Base-by-base conservation (phyloP, 2,888 invertebrate genomes). In the Mesorhabditis belari region DNA sequence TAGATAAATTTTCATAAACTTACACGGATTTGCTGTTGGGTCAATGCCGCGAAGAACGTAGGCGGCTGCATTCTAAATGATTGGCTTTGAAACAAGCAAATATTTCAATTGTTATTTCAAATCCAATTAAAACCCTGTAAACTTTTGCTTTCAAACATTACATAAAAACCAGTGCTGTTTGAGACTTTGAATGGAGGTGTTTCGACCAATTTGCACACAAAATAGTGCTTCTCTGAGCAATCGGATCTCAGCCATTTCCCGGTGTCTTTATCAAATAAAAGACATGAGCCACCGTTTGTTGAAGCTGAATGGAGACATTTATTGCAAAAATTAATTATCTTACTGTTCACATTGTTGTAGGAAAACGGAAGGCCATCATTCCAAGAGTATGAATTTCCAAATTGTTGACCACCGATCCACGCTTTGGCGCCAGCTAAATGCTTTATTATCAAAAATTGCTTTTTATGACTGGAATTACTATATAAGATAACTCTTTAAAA, bases 1-100 rank as follows among this genome's bases (percentile, higher is more conserved):
- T 6, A 29, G 19, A 9, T 56, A 12, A 24, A 65, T 66, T 51
- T n/a, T 64, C 28, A 67, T 66, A 56, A 71, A 73, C 17, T 67
- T 60, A 57, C 76, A 76, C 27, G 75, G 75, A 62, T 77, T 71
- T 28, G 71, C 61, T 4, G 65, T 69, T 25, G 68, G 63, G 58
- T 77, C 75, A 5, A 77, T 51, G n/a, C 76, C 77, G 24, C 63
- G 63, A 35, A 77, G 61, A 12, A 77, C 61, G 19, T 65, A 63
- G 17, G 35, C 17, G 3, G 71, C 69, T 3, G 71, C 74, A 12
- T 55, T 60, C 63, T 71, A 35, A n/a, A n/a, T n/a, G n/a, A n/a
- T n/a, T n/a, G n/a, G n/a, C n/a, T n/a, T n/a, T n/a, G n/a, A n/a
- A n/a, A n/a, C n/a, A n/a, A n/a, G n/a, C n/a, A n/a, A n/a, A n/a